phyloP scores from a whole-genome alignment of 2,797 vertebrate species.

The Crossoptilon crossoptilon region DNA sequence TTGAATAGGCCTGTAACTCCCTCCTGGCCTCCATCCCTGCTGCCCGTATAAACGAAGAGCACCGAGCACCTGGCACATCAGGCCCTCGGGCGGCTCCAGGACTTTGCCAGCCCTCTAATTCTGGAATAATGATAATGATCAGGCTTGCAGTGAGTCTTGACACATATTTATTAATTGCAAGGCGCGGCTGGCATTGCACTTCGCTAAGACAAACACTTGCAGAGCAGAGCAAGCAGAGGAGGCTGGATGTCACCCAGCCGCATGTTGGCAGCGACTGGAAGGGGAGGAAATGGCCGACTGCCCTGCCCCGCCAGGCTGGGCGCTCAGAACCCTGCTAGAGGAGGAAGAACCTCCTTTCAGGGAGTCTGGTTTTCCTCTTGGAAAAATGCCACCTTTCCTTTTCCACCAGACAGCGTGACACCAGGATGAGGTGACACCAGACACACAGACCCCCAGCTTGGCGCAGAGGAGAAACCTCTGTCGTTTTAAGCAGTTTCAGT shows the following conservation, averaged over 20 bases:
- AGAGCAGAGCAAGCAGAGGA: conserved; percentile 64
- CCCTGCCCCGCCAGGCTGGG: background rate
- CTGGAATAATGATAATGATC: conserved; percentile 62
- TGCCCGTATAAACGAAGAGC: background rate
- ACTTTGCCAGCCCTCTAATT: conserved; percentile 59
- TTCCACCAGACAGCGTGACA: conserved; percentile 20
- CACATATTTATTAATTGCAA: conserved; percentile 79
- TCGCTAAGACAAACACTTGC: conserved; percentile 70
- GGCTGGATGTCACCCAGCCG: conserved; percentile 69
- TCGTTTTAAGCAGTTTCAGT: conserved; percentile 62
- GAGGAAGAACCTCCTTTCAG: background rate
- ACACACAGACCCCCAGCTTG: background rate
- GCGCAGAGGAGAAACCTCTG: conserved; percentile 15
- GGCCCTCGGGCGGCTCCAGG: conserved; percentile 22
- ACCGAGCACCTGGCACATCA: conserved; percentile 46
- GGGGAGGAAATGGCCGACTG: conserved; percentile 55
- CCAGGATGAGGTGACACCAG: conserved; percentile 32
- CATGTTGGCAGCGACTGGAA: conserved; percentile 69
- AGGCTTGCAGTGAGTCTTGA: conserved; percentile 68
- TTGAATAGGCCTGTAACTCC: background rate
- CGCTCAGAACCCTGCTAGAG: background rate
- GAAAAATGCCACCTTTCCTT: conserved; percentile 17
- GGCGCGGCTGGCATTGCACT: conserved; percentile 69
- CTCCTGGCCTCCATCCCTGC: background rate
- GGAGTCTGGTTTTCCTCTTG: background rate